Evolutionary conservation across 2,797 vertebrate species (phyloP).

Genomic region (Characodon lateralis): DNA sequence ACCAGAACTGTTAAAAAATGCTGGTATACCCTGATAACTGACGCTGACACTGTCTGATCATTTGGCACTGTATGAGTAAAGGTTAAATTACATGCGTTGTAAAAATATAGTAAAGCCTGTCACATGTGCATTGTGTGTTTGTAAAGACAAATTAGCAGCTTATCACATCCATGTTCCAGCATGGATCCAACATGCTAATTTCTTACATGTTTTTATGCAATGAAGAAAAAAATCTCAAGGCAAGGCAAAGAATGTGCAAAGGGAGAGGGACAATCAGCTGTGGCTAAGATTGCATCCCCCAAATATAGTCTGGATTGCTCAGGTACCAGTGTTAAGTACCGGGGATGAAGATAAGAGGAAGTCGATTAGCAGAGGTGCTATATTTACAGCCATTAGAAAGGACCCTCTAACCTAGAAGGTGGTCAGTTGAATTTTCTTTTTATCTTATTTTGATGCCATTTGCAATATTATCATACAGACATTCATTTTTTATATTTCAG

Average conservation of each 20-base stretch:
- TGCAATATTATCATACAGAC: not conserved
- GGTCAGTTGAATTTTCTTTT: conserved; percentile 21
- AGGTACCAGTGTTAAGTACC: conserved; percentile 72
- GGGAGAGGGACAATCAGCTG: conserved; percentile 46
- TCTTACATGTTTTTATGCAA: not conserved
- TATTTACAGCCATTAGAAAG: conserved; percentile 70
- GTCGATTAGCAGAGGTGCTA: conserved; percentile 68
- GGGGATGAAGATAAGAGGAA: conserved; percentile 68
- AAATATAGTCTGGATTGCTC: conserved; percentile 69
- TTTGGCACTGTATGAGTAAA: too few relatives aligned
- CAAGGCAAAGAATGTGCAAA: conserved; percentile 12
- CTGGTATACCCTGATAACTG: too few relatives aligned
- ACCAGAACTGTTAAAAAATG: too few relatives aligned
- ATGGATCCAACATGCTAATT: not conserved
- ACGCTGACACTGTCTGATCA: too few relatives aligned
- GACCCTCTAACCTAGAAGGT: conserved; percentile 54
- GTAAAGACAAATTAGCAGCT: not conserved
- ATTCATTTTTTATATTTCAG: conserved; percentile 3
- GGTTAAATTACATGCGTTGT: too few relatives aligned
- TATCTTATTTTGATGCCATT: not conserved
- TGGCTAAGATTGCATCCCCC: conserved; percentile 60
- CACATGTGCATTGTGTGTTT: not conserved
- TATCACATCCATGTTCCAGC: not conserved
- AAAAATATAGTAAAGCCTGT: too few relatives aligned
- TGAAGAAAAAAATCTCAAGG: conserved; percentile 6